Evolutionary conservation across 2,113 vertebrate genomes (phyloP).

Genomic region (Mustela nigripes): DNA sequence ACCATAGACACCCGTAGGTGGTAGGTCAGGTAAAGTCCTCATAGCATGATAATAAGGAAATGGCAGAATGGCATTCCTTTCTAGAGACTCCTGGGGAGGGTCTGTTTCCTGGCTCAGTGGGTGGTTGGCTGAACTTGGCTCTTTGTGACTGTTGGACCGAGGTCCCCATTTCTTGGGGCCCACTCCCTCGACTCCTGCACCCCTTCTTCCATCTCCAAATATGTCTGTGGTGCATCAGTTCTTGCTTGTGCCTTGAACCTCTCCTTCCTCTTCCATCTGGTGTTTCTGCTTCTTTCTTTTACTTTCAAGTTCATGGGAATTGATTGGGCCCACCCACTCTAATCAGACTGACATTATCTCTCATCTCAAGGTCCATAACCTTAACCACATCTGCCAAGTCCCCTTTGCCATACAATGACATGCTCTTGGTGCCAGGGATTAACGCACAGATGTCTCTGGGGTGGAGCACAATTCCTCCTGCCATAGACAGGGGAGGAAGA

Average conservation of each 20-base stretch:
- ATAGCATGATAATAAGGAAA: background rate
- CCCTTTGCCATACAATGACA: background rate
- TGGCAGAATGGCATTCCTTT: background rate
- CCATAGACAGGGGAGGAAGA: background rate
- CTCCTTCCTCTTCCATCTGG: background rate
- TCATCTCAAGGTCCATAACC: background rate
- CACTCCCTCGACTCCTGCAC: background rate
- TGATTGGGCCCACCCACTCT: background rate
- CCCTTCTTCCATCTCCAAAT: background rate
- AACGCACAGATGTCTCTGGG: background rate
- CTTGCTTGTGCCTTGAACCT: background rate
- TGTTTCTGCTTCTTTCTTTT: background rate
- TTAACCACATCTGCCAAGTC: background rate
- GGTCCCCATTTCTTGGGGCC: background rate
- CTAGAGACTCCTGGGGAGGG: background rate
- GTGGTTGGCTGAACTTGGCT: background rate
- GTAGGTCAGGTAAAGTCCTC: background rate
- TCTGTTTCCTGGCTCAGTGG: background rate
- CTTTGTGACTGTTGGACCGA: background rate
- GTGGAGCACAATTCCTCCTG: background rate
- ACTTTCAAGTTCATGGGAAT: background rate
- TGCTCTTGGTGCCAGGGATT: background rate
- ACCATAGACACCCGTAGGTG: no score
- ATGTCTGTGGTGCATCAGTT: fast-evolving
- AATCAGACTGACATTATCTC: background rate